phyloP scores from a whole-genome alignment of 2,797 vertebrate genomes.

The Erpetoichthys calabaricus region DNA sequence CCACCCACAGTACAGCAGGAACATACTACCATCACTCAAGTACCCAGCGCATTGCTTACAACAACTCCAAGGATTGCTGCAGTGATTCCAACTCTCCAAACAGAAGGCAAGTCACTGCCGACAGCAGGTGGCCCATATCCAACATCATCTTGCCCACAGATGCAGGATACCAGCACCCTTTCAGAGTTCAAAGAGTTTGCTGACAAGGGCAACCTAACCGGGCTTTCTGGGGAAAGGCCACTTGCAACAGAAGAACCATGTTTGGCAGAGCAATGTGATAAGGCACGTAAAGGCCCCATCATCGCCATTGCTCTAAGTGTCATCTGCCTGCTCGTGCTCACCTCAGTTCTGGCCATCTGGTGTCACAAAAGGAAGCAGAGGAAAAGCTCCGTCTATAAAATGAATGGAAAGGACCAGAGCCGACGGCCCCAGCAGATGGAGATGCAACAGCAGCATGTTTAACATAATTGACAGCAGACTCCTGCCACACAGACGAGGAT shows the following conservation, averaged over 20 bases:
- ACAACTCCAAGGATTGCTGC: conserved; percentile 16
- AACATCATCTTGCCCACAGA: conserved; percentile 16
- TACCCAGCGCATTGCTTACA: background rate
- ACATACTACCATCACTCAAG: too few species aligned
- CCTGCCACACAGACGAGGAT: background rate
- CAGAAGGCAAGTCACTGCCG: conserved; percentile 21
- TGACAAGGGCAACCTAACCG: conserved; percentile 45
- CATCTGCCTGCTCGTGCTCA: conserved; percentile 50
- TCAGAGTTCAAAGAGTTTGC: conserved; percentile 28
- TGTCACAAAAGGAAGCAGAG: conserved; percentile 72
- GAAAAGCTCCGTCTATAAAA: conserved; percentile 80
- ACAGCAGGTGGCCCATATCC: conserved; percentile 18
- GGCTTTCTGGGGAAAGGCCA: conserved; percentile 38
- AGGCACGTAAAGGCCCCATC: conserved; percentile 48
- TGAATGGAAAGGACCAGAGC: conserved; percentile 71
- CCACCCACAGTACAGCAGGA: conserved; percentile 11
- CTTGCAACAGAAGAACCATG: conserved; percentile 47
- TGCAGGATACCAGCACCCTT: too few species aligned
- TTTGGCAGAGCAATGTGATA: conserved; percentile 44
- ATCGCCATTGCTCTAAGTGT: conserved; percentile 65
- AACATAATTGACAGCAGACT: conserved; percentile 16
- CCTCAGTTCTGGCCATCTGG: conserved; percentile 57
- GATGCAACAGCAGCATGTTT: conserved; percentile 59
- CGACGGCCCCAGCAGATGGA: conserved; percentile 80
- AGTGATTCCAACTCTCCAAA: conserved; percentile 19